Evolutionary conservation across 2,888 invertebrate genomes (phyloP).

Genomic region (Mythimna albipuncta): DNA sequence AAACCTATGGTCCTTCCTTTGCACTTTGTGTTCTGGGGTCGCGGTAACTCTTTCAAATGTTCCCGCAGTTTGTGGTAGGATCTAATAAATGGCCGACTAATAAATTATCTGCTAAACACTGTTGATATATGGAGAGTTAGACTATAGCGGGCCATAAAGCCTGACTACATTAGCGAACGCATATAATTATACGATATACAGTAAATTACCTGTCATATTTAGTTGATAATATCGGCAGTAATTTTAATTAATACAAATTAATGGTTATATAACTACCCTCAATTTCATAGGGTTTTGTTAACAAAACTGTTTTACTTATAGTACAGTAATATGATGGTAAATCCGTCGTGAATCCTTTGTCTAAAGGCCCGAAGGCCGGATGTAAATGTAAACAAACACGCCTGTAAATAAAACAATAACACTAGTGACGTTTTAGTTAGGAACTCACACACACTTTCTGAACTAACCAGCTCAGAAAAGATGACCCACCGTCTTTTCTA

Average conservation of each 20-base stretch:
- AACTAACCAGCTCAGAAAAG: background rate
- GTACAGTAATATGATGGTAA: no score
- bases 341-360: no score
- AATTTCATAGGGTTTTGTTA: background rate
- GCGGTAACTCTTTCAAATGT: no score
- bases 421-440: background rate
- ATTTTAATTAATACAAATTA: conserved; percentile 11
- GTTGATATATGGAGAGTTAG: conserved; percentile 16
- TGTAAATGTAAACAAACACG: background rate
- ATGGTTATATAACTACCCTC: background rate
- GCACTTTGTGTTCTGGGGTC: no score
- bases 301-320: background rate
- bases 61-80: background rate
- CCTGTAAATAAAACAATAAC: background rate
- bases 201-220: conserved; percentile 42
- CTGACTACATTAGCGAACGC: conserved; percentile 41
- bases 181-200: conserved; percentile 35
- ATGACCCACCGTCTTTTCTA: background rate
- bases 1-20: no score
- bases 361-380: background rate
- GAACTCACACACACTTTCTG: no score
- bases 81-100: conserved; percentile 5
- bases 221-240: conserved; percentile 24
- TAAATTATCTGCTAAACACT: conserved; percentile 12
- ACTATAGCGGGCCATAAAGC: conserved; percentile 32